Base-by-base conservation (phyloP, 2,888 invertebrate species). In the Caenorhabditis sp. region DNA sequence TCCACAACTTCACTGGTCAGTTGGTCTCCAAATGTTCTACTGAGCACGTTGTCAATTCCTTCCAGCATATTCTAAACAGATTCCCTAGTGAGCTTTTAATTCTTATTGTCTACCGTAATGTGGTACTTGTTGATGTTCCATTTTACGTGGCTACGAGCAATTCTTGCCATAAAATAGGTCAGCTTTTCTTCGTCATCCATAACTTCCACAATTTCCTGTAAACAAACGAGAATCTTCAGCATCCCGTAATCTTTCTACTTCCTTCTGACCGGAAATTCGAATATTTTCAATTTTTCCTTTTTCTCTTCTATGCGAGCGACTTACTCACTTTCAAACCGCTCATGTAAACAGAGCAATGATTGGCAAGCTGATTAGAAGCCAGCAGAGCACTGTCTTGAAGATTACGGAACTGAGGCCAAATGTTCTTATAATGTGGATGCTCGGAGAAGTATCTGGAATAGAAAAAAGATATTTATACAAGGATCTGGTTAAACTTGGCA, bases 391-490 rank as follows among this genome's bases (percentile, higher is more conserved):
- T 79, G 70, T 85, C 85, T 20, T 83, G 82, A 9, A 85, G 77
- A 17, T 58, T 78, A 17, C 83, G 83, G 56, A 85, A 85, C 58
- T 84, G 83, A 0, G 84, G 83, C 85, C 85, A 85, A 20, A 85
- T 83, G 68, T 83, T 79, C 58, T 85, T 85, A 76, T 85, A 85
- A 30, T 83, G 79, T 1, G 85, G 85, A 58, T 75, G 79, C 55
- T 85, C 84, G 48, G 83, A 79, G 55, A 85, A 85, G 56, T 84
- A 79, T 45, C 83, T 85, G 59, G 39, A 79, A 61, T 3, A 11
- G n/a, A 6, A 15, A 3, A 32, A 48, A 11, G 9, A 13, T 22
- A 9, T 7, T 2, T 11, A 20, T 32, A 13, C 13, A 30, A 26
- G 8, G 27, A 24, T 8, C 17, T 13, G n/a, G 20, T 2, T 8